These are phyloP conservation scores for Lepeophtheirus nordmannii DNA, from an alignment of 2,888 invertebrate genomes.

Conservation along the genomic window DNA sequence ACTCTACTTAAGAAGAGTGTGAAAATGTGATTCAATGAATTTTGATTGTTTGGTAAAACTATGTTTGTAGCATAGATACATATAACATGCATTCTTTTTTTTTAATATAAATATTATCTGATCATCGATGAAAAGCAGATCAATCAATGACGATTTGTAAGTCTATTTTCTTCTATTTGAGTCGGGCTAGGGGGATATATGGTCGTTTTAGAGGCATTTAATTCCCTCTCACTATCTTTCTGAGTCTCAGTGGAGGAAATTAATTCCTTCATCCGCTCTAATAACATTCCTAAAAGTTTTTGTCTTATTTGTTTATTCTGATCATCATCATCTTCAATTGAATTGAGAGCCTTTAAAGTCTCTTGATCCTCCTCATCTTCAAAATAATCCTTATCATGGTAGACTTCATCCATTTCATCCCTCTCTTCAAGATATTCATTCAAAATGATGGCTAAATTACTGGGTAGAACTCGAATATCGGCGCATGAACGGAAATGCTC, in stretches of 20 bases:
- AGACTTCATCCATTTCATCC: not conserved
- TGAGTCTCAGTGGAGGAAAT: not conserved
- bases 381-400: not conserved
- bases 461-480: constrained; percentile 29
- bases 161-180: too few species aligned
- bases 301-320: not conserved
- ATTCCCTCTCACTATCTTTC: too few species aligned
- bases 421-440: not conserved
- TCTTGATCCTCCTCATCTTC: not conserved
- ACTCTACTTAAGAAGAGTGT: too few species aligned
- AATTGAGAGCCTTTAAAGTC: not conserved
- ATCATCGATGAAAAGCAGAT: too few species aligned
- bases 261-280: not conserved
- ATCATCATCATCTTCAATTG: not conserved
- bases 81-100: too few species aligned
- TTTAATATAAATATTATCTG: too few species aligned
- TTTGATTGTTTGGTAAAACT: too few species aligned
- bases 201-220: too few species aligned
- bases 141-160: too few species aligned
- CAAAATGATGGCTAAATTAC: not conserved
- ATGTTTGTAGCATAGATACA: too few species aligned
- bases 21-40: too few species aligned
- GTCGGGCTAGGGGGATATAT: too few species aligned
- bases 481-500: constrained; percentile 44
- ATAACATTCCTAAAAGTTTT: not conserved